Percentiles rank a stretch among this genome's conserved stretches.
Conservation (phyloP, 2,797 vertebrate genomes). For the Loriculus beryllinus region DNA sequence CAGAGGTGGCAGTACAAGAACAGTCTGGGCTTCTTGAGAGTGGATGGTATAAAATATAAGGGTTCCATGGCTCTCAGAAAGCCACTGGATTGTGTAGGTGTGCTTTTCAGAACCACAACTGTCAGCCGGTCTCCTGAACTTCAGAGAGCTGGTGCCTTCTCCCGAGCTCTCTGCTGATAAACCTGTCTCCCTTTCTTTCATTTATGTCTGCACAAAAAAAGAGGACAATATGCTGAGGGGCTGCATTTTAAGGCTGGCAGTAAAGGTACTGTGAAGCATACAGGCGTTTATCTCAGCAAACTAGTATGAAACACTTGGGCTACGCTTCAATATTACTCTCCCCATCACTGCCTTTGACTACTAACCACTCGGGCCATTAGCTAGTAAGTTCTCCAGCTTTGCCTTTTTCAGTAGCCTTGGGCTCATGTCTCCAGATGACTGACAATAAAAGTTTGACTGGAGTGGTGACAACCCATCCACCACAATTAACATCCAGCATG, state of each 20-base stretch:
- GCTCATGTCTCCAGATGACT: background rate
- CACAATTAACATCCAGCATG: background rate
- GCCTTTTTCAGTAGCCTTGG: background rate
- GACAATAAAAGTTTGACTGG: background rate
- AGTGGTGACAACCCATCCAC: background rate
- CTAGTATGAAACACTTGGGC: background rate
- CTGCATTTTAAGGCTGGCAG: background rate
- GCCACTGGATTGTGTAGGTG: background rate
- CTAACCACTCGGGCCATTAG: fast-evolving
- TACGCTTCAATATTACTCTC: fast-evolving
- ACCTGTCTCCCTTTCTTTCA: background rate
- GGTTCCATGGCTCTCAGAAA: background rate
- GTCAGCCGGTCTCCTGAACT: background rate
- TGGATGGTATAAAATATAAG: background rate
- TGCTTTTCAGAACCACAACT: background rate
- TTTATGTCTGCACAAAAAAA: background rate
- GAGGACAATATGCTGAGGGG: background rate
- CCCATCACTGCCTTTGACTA: background rate
- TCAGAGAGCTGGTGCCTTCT: background rate
- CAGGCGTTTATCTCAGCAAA: background rate
- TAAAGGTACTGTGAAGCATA: background rate
- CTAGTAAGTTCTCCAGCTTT: background rate
- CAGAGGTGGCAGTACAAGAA: background rate
- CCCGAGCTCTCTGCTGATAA: background rate
- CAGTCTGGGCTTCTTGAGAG: background rate